Evolutionary conservation across 2,888 invertebrate species (phyloP).

Genomic region (Drosophila subquinaria): DNA sequence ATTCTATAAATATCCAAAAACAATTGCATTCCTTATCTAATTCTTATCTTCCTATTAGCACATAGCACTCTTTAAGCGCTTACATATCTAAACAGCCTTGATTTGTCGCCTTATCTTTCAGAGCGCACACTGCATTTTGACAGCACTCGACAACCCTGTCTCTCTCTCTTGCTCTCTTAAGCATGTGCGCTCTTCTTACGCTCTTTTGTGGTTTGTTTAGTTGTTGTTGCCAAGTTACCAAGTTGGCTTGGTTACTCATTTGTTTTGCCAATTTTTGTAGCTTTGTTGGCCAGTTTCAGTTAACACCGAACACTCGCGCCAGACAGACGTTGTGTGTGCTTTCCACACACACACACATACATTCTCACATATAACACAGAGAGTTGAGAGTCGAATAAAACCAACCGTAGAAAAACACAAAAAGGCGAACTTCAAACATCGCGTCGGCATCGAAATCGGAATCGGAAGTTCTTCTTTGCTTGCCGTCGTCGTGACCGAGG

Average conservation of each 20-base stretch:
- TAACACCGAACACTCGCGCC: slow-evolving; percentile 76
- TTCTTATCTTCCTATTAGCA: slow-evolving; percentile 27
- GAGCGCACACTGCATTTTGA: background rate
- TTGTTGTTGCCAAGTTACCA: slow-evolving; percentile 75
- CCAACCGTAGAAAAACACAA: slow-evolving; percentile 41
- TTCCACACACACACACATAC: slow-evolving; percentile 11
- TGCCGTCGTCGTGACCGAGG: slow-evolving; percentile 70
- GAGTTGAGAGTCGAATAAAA: slow-evolving; percentile 37
- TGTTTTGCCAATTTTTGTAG: slow-evolving; percentile 80
- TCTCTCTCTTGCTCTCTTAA: slow-evolving; percentile 49
- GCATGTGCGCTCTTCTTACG: slow-evolving; percentile 7
- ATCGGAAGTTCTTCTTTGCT: slow-evolving; percentile 72
- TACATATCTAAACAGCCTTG: slow-evolving; percentile 50
- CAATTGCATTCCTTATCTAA: slow-evolving; percentile 18
- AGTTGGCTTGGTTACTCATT: slow-evolving; percentile 80
- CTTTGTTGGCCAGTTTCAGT: slow-evolving; percentile 64
- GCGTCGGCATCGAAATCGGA: slow-evolving; percentile 53
- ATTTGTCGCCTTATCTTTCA: slow-evolving; percentile 20
- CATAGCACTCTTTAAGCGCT: slow-evolving; percentile 4
- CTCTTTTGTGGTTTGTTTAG: slow-evolving; percentile 41
- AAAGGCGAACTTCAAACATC: slow-evolving; percentile 51
- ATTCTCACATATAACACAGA: slow-evolving; percentile 12
- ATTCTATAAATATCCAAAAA: background rate
- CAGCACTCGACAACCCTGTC: slow-evolving; percentile 42
- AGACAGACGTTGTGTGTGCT: slow-evolving; percentile 61